Percentiles rank a stretch among this genome's conserved stretches.
Conservation (phyloP, 1,140 invertebrate species). For the Rhyzopertha dominica region DNA sequence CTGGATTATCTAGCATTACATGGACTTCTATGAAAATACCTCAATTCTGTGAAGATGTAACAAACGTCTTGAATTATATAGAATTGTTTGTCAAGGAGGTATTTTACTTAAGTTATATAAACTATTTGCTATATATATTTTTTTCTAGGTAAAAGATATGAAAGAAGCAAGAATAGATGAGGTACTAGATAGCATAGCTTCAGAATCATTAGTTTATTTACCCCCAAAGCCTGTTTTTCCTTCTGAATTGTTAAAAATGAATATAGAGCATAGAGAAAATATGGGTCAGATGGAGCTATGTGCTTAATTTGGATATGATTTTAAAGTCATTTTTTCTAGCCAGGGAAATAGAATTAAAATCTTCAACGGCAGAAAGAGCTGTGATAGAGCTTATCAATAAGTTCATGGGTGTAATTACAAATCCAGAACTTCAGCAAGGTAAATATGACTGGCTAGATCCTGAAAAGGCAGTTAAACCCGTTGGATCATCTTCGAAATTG, state of each 20-base stretch:
- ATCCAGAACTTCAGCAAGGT: conserved; percentile 50
- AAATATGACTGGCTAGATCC: conserved; percentile 62
- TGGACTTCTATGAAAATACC: conserved; percentile 75
- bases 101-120: conserved; percentile 17
- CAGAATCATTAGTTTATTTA: conserved; percentile 61
- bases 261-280: conserved; percentile 51
- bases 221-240: conserved; percentile 60
- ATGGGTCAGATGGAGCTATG: conserved; percentile 45
- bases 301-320: background rate
- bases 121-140: conserved; percentile 8
- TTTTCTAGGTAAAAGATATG: conserved; percentile 61
- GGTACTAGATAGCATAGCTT: conserved; percentile 60
- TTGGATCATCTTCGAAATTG: conserved; percentile 52
- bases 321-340: conserved; percentile 24
- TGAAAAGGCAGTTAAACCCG: conserved; percentile 53
- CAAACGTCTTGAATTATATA: conserved; percentile 56
- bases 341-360: conserved; percentile 54
- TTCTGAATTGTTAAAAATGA: conserved; percentile 60
- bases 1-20: conserved; percentile 69
- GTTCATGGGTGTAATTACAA: conserved; percentile 57
- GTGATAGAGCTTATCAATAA: conserved; percentile 66
- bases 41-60: conserved; percentile 57
- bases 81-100: conserved; percentile 66
- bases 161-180: conserved; percentile 71
- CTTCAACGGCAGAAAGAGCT: conserved; percentile 57